phyloP scores from a whole-genome alignment of 1,140 invertebrate species.

The Diorhabda carinulata region DNA sequence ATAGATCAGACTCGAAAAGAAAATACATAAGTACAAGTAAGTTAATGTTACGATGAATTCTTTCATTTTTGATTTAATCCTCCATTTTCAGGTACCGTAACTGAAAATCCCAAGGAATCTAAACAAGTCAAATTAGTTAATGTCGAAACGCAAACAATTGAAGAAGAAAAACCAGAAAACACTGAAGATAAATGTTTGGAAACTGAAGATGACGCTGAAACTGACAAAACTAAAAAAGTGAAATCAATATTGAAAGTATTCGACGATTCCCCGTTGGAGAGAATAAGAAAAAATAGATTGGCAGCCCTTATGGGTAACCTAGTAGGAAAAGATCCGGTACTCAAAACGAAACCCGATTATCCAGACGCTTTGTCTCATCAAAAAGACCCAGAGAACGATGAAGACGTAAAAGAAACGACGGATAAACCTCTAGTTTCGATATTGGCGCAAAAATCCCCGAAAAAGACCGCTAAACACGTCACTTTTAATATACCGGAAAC shows the following conservation, averaged over 20 bases:
- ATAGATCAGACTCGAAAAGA: slow-evolving; percentile 27
- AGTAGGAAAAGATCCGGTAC: slow-evolving; percentile 28
- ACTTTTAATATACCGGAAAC: slow-evolving; percentile 30
- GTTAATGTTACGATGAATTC: neutral
- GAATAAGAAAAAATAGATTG: slow-evolving; percentile 35
- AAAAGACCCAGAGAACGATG: neutral
- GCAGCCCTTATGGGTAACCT: slow-evolving; percentile 33
- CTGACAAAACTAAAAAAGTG: slow-evolving; percentile 9
- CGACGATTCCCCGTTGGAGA: slow-evolving; percentile 35
- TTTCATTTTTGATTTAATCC: neutral
- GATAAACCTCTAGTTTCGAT: slow-evolving; percentile 33
- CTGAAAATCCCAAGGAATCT: slow-evolving; percentile 25
- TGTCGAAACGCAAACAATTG: slow-evolving; percentile 36
- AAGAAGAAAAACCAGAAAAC: neutral
- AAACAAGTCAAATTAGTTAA: slow-evolving; percentile 32
- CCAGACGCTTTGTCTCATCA: slow-evolving; percentile 6
- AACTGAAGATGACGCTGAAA: slow-evolving; percentile 6
- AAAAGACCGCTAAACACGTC: slow-evolving; percentile 37
- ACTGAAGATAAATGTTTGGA: neutral
- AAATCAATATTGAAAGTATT: slow-evolving; percentile 32
- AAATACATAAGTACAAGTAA: slow-evolving; percentile 31
- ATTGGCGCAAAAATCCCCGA: slow-evolving; percentile 28
- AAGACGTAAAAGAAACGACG: neutral
- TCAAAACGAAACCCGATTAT: slow-evolving; percentile 14
- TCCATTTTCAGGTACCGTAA: slow-evolving; percentile 24